Evolutionary conservation across 2,113 vertebrate species (phyloP).

Genomic region (Charina bottae): DNA sequence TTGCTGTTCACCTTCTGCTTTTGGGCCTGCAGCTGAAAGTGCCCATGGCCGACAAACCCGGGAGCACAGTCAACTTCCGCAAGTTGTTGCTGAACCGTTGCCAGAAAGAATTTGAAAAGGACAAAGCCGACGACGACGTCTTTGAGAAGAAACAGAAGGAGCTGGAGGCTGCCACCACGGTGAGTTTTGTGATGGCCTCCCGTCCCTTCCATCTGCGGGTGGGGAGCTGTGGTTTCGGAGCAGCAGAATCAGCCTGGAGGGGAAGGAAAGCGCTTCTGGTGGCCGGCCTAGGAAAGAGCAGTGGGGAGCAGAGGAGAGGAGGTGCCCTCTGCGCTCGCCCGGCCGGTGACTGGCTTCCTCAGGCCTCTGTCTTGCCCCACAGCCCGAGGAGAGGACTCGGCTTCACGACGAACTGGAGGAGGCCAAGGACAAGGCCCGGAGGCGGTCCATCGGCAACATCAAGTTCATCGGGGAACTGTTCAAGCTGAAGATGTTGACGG

Average conservation of each 20-base stretch:
- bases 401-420: slow-evolving; percentile 93
- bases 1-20: slow-evolving; percentile 27
- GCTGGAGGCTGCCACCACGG: slow-evolving; percentile 89
- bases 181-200: slow-evolving; percentile 61
- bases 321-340: neutral
- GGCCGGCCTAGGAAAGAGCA: neutral
- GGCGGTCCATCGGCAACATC: slow-evolving; percentile 96
- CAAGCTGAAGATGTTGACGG: slow-evolving; percentile 97
- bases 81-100: slow-evolving; percentile 96
- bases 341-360: neutral
- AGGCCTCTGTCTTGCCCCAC: neutral
- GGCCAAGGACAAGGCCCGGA: slow-evolving; percentile 92
- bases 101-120: slow-evolving; percentile 98
- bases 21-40: slow-evolving; percentile 84
- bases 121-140: slow-evolving; percentile 96
- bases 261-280: neutral
- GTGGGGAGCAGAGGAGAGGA: neutral
- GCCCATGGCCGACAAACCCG: slow-evolving; percentile 93
- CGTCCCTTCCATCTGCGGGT: neutral
- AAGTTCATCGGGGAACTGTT: slow-evolving; percentile 98
- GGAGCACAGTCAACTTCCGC: slow-evolving; percentile 92
- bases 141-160: slow-evolving; percentile 98
- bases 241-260: too few relatives aligned
- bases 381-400: slow-evolving; percentile 87
- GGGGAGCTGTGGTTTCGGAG: neutral